Base-by-base conservation (phyloP, 2,797 vertebrate species). In the Micrastur ruficollis region DNA sequence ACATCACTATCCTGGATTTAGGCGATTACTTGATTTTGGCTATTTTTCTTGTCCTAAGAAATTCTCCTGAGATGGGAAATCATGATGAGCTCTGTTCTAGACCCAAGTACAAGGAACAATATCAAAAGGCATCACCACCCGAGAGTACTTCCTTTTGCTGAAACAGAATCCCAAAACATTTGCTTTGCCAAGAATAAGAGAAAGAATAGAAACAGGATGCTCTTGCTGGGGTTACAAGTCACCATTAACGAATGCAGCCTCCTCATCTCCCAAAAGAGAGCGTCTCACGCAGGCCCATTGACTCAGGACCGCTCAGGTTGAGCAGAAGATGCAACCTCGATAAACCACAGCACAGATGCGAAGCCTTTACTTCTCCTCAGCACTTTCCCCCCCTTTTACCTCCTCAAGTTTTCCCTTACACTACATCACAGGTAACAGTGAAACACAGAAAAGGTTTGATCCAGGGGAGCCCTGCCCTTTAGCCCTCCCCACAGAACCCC, bases 181-280 rank as follows among this genome's bases (percentile, higher is more conserved):
- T 78, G 68, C 53, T 81, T 61, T 95, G 92, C 94, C 96, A 93
- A 96, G 81, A 96, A 93, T 72, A 91, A 89, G 90, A 96, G 90
- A 85, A 68, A 82, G 56, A 93, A 53, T 34, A 94, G 94, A 89
- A 94, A 90, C 82, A 94, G 90, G 82, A 95, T 79, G 86, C 50
- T 86, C 79, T 88, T 92, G 55, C 70, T 79, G 81, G 47, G 52
- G 61, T 83, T 90, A 70, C 22, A 46, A 86, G 49, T 23, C 59
- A 49, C 56, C 71, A 32, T 81, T 76, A 92, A 50, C 65, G 83
- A 87, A 91, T 36, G n/a, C 70, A 90, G 49, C 40, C 47, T 86
- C 49, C 32, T 81, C 40, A 1, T 25, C 52, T 75, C 63, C 73
- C 74, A 42, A 16, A 94, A 81, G 29, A 90, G 29, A 66, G 46